Conservation (phyloP, 2,797 vertebrate species). For the Percopsis omiscomaycus region DNA sequence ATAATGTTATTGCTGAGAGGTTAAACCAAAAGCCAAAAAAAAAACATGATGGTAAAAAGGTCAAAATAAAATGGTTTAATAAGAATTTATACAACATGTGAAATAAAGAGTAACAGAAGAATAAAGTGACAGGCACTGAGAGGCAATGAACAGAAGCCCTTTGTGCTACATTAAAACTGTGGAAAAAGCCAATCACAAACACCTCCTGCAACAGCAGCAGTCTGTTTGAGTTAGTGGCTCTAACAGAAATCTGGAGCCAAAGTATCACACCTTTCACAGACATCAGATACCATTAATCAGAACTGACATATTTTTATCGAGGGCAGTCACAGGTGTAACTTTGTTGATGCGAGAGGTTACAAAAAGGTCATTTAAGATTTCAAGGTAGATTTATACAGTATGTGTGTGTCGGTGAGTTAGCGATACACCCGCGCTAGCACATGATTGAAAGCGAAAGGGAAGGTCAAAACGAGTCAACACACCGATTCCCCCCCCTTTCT, state of each 20-base stretch:
- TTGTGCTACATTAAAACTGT: constrained; percentile 17
- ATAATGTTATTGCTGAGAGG: no score
- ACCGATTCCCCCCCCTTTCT: constrained; percentile 72
- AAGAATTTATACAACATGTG: background rate
- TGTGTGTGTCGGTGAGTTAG: constrained; percentile 47
- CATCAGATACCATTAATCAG: constrained; percentile 72
- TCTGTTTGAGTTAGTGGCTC: constrained; percentile 54
- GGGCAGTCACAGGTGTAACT: constrained; percentile 62
- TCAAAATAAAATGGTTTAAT: no score
- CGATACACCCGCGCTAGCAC: background rate
- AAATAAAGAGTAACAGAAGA: background rate
- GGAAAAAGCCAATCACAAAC: constrained; percentile 26
- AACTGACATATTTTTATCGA: constrained; percentile 79
- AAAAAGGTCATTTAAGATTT: constrained; percentile 68
- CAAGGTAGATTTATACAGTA: constrained; percentile 62
- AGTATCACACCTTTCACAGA: constrained; percentile 63
- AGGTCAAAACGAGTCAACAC: constrained; percentile 80
- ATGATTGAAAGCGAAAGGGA: constrained; percentile 40
- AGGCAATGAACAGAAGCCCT: constrained; percentile 45
- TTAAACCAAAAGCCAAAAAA: no score
- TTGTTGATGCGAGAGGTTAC: constrained; percentile 63
- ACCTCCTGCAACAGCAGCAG: constrained; percentile 41
- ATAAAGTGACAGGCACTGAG: no score
- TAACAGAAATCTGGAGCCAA: constrained; percentile 43
- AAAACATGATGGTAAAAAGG: no score